Conservation (phyloP, 2,888 invertebrate genomes). For the Luperina nickerlii region DNA sequence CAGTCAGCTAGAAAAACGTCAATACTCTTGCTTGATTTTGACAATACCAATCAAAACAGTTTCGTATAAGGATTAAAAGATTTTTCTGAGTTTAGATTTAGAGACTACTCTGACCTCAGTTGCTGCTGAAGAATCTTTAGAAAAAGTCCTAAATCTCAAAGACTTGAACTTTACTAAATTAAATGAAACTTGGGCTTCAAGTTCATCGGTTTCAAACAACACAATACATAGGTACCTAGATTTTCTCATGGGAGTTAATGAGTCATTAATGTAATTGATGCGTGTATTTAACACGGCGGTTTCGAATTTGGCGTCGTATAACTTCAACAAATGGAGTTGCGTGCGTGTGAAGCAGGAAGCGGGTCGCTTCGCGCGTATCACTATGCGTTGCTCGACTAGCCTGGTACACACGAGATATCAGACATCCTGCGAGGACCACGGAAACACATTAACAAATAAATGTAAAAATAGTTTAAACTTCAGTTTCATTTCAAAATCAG, state of each 20-base stretch:
- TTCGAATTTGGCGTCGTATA: slow-evolving; percentile 61
- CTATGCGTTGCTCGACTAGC: slow-evolving; percentile 37
- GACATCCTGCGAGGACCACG: slow-evolving; percentile 48
- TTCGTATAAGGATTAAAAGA: background rate
- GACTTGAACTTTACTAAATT: background rate
- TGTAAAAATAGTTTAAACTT: slow-evolving; percentile 22
- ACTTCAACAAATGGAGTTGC: slow-evolving; percentile 69
- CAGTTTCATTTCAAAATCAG: background rate
- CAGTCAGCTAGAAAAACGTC: background rate
- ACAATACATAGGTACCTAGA: slow-evolving; percentile 1
- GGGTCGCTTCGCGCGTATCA: slow-evolving; percentile 67
- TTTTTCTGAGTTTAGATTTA: no score
- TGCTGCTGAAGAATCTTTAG: background rate
- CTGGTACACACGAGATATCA: slow-evolving; percentile 42
- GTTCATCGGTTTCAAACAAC: background rate
- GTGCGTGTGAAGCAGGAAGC: slow-evolving; percentile 80
- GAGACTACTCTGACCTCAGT: background rate
- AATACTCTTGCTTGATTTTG: background rate
- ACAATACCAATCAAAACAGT: background rate
- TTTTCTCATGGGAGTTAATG: slow-evolving; percentile 31
- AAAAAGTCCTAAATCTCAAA: no score
- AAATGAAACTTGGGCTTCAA: background rate
- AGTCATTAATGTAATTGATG: slow-evolving; percentile 27
- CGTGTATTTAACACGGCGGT: slow-evolving; percentile 39
- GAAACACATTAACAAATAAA: slow-evolving; percentile 30